Percentiles rank a stretch among this genome's conserved stretches.
These are phyloP conservation scores for Kryptolebias marmoratus DNA, from an alignment of 2,113 vertebrate species.

Conservation along the genomic window DNA sequence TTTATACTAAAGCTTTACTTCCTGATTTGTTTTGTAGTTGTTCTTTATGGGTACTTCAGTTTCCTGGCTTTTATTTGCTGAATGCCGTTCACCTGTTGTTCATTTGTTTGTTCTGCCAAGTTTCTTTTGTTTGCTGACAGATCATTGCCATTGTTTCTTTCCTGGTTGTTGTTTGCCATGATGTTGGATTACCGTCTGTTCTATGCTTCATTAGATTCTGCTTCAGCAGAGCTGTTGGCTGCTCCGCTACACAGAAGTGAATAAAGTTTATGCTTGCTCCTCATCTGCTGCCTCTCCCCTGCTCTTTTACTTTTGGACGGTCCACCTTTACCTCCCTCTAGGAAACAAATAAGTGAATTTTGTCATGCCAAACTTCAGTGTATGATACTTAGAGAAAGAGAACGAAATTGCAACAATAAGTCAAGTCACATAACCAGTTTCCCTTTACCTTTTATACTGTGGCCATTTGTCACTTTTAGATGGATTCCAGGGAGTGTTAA, in stretches of 20 bases:
- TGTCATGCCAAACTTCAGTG: background rate
- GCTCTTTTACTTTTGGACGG: background rate
- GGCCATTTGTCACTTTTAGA: background rate
- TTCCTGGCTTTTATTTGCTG: background rate
- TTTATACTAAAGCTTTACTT: background rate
- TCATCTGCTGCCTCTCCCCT: background rate
- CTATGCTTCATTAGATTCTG: background rate
- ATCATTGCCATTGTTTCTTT: background rate
- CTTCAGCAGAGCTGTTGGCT: background rate
- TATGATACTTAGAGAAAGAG: background rate
- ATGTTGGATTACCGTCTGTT: background rate
- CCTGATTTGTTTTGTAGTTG: background rate
- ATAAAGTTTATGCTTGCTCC: background rate
- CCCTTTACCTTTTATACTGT: background rate
- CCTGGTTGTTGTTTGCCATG: background rate
- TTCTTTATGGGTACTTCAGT: background rate
- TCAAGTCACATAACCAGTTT: slow-evolving; percentile 21
- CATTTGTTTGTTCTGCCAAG: background rate
- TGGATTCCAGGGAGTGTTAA: background rate
- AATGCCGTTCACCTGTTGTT: background rate
- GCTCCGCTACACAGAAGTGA: background rate
- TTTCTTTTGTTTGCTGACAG: background rate
- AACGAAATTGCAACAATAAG: background rate
- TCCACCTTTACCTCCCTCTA: background rate
- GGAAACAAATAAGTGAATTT: background rate